These are phyloP conservation scores for Pammene aurita DNA, from an alignment of 2,888 invertebrate species.

Conservation along the genomic window DNA sequence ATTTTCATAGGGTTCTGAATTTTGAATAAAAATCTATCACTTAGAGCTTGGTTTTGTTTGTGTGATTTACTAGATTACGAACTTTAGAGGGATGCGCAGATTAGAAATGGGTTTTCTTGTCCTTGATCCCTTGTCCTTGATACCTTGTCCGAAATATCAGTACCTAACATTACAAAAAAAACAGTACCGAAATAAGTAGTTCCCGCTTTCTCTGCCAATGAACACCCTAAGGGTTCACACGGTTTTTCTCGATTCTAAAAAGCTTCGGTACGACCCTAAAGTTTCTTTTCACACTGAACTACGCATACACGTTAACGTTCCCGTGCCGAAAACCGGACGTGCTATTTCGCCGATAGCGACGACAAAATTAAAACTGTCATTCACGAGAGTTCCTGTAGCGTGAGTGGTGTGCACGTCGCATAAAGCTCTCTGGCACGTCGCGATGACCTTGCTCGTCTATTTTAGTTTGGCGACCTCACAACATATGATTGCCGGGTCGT, in stretches of 20 bases:
- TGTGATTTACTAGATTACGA: too few relatives aligned
- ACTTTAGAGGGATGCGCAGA: too few relatives aligned
- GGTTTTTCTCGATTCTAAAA: neutral
- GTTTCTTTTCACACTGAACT: neutral
- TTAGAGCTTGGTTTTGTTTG: neutral
- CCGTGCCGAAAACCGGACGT: slow-evolving; percentile 16
- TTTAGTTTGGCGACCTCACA: slow-evolving; percentile 69
- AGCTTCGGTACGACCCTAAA: neutral
- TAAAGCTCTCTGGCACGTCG: slow-evolving; percentile 22
- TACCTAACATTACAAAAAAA: too few relatives aligned
- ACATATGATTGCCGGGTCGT: slow-evolving; percentile 74
- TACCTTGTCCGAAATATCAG: too few relatives aligned
- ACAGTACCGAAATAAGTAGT: too few relatives aligned
- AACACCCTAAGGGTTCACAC: neutral
- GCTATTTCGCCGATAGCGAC: slow-evolving; percentile 23
- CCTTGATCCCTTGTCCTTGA: too few relatives aligned
- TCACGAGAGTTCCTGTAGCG: slow-evolving; percentile 34
- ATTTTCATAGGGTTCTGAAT: neutral
- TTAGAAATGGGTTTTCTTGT: too few relatives aligned
- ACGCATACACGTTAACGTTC: neutral
- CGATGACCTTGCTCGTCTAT: slow-evolving; percentile 69
- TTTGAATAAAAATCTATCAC: neutral
- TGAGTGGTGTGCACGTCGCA: too few relatives aligned
- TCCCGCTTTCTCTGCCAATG: too few relatives aligned
- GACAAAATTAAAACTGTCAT: slow-evolving; percentile 38